phyloP scores from a whole-genome alignment of 1,140 invertebrate genomes.

The Chironomus tepperi region DNA sequence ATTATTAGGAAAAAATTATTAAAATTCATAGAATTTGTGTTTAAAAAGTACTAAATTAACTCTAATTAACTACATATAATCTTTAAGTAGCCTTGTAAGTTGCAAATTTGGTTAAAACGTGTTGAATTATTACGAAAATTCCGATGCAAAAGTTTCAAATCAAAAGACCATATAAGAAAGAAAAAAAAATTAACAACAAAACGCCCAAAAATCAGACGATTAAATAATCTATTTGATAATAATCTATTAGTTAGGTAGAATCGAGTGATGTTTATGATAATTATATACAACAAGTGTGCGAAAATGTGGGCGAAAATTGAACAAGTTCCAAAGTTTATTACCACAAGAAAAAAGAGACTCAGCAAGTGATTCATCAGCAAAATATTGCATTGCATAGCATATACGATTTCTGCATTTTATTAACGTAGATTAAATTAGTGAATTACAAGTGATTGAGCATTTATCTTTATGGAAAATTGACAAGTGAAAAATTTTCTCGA shows the following conservation, averaged over 20 bases:
- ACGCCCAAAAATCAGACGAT: neutral
- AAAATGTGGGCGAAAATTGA: neutral
- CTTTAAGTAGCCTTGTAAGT: slow-evolving; percentile 20
- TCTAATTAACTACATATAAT: neutral
- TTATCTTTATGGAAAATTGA: neutral
- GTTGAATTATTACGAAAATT: neutral
- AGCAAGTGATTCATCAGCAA: slow-evolving; percentile 16
- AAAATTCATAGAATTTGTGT: neutral
- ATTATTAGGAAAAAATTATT: too few relatives aligned
- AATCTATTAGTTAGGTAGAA: neutral
- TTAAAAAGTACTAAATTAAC: neutral
- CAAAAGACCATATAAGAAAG: neutral
- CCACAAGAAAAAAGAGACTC: too few relatives aligned
- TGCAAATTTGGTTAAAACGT: neutral
- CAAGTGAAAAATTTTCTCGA: neutral
- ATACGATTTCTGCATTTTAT: neutral
- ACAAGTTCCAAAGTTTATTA: neutral
- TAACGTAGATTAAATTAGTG: neutral
- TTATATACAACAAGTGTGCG: neutral
- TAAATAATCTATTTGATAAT: neutral
- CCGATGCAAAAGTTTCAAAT: neutral
- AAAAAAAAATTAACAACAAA: slow-evolving; percentile 2
- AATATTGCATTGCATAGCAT: neutral
- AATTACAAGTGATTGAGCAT: neutral
- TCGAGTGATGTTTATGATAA: neutral